Percentiles rank a stretch among this genome's conserved stretches.
Conservation (phyloP, 2,888 invertebrate species). For the Caenorhabditis angaria region DNA sequence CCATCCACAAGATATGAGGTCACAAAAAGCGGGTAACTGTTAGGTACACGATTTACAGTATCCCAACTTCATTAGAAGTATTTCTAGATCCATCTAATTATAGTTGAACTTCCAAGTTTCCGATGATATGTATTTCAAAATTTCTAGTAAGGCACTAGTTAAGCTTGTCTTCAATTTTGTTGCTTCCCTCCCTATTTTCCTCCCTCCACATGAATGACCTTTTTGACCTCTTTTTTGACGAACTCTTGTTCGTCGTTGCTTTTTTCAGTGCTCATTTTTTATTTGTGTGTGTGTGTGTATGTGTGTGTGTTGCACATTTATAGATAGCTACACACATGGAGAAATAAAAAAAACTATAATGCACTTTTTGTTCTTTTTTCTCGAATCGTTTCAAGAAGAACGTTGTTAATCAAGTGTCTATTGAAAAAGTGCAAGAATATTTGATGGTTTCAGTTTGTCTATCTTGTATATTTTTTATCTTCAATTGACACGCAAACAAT, state of each 20-base stretch:
- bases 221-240: slow-evolving; percentile 13
- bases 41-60: too few species aligned
- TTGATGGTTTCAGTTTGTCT: not conserved
- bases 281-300: not conserved
- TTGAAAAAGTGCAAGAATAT: not conserved
- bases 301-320: not conserved
- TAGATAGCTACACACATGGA: too few species aligned
- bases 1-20: too few species aligned
- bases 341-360: too few species aligned
- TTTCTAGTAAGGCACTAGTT: not conserved
- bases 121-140: too few species aligned
- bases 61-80: too few species aligned
- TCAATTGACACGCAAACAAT: slow-evolving; percentile 1
- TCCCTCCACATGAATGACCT: slow-evolving; percentile 7
- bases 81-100: too few species aligned
- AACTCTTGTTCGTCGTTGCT: slow-evolving; percentile 5
- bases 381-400: too few species aligned
- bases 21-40: too few species aligned
- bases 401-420: too few species aligned
- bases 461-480: not conserved
- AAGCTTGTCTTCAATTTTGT: not conserved
- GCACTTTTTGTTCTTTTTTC: too few species aligned
- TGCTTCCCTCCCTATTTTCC: not conserved
- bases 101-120: too few species aligned
- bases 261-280: slow-evolving; percentile 5